Conservation (phyloP, 2,888 invertebrate species). For the Cetonia aurata region DNA sequence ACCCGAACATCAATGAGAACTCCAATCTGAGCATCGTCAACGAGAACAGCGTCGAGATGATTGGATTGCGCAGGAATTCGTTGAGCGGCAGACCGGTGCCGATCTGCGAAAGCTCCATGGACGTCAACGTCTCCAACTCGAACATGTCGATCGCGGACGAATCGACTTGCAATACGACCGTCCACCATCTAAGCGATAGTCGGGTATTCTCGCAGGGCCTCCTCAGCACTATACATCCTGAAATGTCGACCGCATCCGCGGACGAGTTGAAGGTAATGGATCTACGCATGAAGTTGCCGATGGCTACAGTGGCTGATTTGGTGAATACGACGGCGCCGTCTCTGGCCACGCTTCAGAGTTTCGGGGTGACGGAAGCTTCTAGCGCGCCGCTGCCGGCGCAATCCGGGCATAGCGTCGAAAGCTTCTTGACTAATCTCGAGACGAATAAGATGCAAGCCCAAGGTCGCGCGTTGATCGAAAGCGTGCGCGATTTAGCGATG, state of each 20-base stretch:
- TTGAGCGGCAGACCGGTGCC: constrained; percentile 45
- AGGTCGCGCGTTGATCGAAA: constrained; percentile 9
- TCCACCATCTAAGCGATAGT: constrained; percentile 47
- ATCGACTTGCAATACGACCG: constrained; percentile 54
- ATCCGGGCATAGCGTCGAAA: constrained; percentile 73
- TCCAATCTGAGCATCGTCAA: constrained; percentile 61
- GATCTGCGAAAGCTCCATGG: constrained; percentile 66
- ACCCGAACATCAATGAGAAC: constrained; percentile 59
- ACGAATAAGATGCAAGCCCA: constrained; percentile 52
- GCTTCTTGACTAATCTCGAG: constrained; percentile 71
- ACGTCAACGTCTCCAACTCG: constrained; percentile 64
- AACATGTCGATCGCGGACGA: constrained; percentile 67
- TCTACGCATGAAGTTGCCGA: constrained; percentile 76
- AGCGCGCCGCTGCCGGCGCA: constrained; percentile 69
- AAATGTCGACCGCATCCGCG: constrained; percentile 38
- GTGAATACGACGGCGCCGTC: constrained; percentile 72
- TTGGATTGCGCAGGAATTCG: constrained; percentile 57
- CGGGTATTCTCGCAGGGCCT: constrained; percentile 43
- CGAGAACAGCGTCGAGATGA: constrained; percentile 60
- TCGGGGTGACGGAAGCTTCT: constrained; percentile 66
- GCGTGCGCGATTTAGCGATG: constrained; percentile 22
- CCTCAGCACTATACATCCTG: constrained; percentile 40
- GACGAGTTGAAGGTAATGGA: constrained; percentile 72
- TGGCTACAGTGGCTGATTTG: constrained; percentile 67
- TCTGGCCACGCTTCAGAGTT: constrained; percentile 67